Conservation (phyloP, 2,113 vertebrate genomes). For the Microcebus murinus region DNA sequence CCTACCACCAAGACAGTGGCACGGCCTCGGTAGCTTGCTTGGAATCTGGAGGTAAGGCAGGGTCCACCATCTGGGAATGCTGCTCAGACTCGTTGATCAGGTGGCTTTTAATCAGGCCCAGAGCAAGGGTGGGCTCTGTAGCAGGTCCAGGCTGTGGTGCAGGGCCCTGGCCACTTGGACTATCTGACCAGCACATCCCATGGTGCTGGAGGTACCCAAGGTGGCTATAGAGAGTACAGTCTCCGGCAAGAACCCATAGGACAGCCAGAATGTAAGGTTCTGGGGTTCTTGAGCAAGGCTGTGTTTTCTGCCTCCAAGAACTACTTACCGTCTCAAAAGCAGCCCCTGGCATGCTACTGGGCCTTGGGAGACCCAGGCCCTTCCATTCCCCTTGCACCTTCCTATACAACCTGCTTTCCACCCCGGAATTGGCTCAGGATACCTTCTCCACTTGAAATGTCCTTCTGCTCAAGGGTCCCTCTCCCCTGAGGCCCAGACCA, state of each 20-base stretch:
- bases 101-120: neutral
- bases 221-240: neutral
- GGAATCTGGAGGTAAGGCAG: neutral
- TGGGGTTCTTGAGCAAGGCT: neutral
- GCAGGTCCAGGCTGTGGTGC: neutral
- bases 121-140: neutral
- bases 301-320: neutral
- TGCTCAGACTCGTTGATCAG: rapidly evolving
- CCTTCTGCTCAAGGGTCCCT: neutral
- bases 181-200: neutral
- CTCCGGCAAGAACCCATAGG: neutral
- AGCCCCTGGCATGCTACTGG: neutral
- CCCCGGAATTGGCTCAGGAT: neutral
- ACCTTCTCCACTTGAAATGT: neutral
- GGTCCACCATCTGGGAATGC: neutral
- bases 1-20: neutral
- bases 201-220: neutral
- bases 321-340: neutral
- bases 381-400: neutral
- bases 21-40: too few relatives aligned
- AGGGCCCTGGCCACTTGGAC: neutral
- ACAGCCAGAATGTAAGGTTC: neutral
- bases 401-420: neutral
- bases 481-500: neutral
- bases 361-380: rapidly evolving